phyloP scores from a whole-genome alignment of 2,888 invertebrate species.

The Serrognathus titanus region DNA sequence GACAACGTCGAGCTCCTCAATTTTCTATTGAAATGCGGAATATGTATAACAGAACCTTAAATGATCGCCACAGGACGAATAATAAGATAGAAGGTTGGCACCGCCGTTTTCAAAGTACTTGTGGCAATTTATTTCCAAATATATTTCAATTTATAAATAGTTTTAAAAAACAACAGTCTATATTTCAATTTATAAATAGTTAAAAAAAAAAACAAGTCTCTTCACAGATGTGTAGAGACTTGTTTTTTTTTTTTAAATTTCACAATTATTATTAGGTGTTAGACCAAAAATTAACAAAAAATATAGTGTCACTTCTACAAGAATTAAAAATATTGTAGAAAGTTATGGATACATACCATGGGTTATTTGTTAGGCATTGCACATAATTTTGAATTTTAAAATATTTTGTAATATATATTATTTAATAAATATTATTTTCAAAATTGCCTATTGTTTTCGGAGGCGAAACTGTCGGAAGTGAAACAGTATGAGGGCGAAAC shows the following conservation, averaged over 20 bases:
- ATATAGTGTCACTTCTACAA: neutral
- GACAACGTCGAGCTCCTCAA: constrained; percentile 5
- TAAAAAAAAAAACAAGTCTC: too few relatives aligned
- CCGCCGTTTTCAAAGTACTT: constrained; percentile 6
- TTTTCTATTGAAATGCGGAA: constrained; percentile 8
- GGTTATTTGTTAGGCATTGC: constrained; percentile 2
- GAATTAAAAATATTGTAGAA: constrained; percentile 5
- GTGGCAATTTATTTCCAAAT: constrained; percentile 1
- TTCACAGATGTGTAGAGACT: constrained; percentile 2
- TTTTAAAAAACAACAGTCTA: constrained; percentile 4
- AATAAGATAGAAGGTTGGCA: constrained; percentile 4
- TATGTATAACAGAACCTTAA: constrained; percentile 3
- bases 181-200: too few relatives aligned
- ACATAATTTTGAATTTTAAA: constrained; percentile 4
- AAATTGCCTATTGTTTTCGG: neutral
- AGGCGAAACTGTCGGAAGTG: neutral
- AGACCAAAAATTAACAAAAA: constrained; percentile 2
- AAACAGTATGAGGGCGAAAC: too few relatives aligned
- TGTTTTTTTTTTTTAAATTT: too few relatives aligned
- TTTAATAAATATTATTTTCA: neutral
- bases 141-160: constrained; percentile 3
- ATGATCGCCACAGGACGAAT: constrained; percentile 5
- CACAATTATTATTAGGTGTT: constrained; percentile 6
- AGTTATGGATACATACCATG: constrained; percentile 1
- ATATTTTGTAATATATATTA: constrained; percentile 1